Evolutionary conservation across 2,113 vertebrate species (phyloP).

Genomic region (Pachypanchax playfairii): DNA sequence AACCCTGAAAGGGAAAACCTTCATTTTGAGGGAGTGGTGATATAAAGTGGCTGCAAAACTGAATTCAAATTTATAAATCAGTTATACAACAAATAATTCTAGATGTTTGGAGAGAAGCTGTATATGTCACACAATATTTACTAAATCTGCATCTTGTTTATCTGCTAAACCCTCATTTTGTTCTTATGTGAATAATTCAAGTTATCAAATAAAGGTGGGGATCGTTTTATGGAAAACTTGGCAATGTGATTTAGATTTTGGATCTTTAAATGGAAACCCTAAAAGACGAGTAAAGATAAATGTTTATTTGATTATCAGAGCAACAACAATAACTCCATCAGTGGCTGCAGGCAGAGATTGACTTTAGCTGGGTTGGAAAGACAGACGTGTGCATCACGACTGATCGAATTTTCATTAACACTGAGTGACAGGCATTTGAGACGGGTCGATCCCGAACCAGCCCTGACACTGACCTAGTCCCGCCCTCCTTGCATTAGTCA

Average conservation of each 20-base stretch:
- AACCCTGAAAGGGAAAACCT: no score
- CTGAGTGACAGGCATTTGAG: conserved; percentile 46
- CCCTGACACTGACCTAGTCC: conserved; percentile 72
- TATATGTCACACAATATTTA: not conserved
- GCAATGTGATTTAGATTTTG: not conserved
- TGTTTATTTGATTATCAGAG: conserved; percentile 46
- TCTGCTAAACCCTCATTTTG: not conserved
- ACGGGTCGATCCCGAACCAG: conserved; percentile 66
- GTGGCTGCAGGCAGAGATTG: conserved; percentile 17
- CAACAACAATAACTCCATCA: conserved; percentile 22
- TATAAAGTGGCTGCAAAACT: no score
- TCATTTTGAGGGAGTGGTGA: no score
- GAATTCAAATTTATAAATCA: no score
- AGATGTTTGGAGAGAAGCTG: no score
- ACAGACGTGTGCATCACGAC: conserved; percentile 33
- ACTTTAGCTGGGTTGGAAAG: conserved; percentile 17
- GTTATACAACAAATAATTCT: no score
- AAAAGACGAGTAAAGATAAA: conserved; percentile 33
- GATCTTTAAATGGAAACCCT: conserved; percentile 5
- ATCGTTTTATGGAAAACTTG: no score
- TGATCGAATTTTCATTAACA: conserved; percentile 69
- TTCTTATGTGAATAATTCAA: no score
- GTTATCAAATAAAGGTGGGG: no score
- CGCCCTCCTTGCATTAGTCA: conserved; percentile 14
- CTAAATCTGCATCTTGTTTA: not conserved